phyloP scores from a whole-genome alignment of 2,888 invertebrate species.

The Steinernema carpocapsae region DNA sequence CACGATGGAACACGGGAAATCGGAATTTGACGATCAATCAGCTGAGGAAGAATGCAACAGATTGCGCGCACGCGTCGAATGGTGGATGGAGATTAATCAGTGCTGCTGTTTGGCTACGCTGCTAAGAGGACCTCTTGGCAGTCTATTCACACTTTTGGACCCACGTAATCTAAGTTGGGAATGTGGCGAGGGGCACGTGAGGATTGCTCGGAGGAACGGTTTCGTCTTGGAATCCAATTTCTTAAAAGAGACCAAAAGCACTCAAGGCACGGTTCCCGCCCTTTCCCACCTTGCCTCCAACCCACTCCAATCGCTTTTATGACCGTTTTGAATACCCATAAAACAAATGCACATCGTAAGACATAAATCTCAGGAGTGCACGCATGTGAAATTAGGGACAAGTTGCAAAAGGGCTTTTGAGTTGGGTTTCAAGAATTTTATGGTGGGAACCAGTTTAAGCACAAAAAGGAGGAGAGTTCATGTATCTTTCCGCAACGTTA shows the following conservation, averaged over 20 bases:
- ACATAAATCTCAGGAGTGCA: no score
- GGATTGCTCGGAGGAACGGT: background rate
- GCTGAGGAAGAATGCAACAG: background rate
- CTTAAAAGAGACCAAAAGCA: background rate
- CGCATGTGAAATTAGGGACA: no score
- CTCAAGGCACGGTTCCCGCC: no score
- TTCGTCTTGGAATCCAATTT: background rate
- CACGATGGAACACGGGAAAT: constrained; percentile 1
- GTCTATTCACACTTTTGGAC: constrained; percentile 6
- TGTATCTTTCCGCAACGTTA: no score
- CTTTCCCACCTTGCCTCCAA: no score
- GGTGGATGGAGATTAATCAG: background rate
- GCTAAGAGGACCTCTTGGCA: constrained; percentile 31
- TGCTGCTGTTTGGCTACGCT: background rate
- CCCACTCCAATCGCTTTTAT: no score
- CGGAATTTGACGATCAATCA: background rate
- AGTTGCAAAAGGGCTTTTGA: no score
- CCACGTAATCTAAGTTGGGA: background rate
- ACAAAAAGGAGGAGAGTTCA: no score
- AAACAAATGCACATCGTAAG: no score
- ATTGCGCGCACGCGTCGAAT: constrained; percentile 16
- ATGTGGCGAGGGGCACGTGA: background rate
- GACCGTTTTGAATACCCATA: no score
- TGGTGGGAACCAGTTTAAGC: no score
- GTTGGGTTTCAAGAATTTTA: no score